phyloP scores from a whole-genome alignment of 92 coral and sea anemone genomes.

The Paragorgia papillata region DNA sequence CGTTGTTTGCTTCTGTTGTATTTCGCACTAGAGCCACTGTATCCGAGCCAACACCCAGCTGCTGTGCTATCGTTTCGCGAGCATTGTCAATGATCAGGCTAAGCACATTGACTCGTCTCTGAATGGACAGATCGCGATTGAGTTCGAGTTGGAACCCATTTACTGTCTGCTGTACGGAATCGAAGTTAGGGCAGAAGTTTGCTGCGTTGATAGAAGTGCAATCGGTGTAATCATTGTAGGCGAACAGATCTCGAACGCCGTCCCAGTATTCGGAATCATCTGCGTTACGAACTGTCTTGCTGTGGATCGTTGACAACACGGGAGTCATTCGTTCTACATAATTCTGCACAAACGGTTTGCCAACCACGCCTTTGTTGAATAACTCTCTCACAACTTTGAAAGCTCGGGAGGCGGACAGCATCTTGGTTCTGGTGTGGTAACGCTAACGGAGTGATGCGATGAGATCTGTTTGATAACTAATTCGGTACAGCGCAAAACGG shows the following conservation, averaged over 20 bases:
- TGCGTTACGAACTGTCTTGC: neutral
- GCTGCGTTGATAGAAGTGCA: constrained; percentile 69
- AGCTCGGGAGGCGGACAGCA: neutral
- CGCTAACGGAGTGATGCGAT: too few species aligned
- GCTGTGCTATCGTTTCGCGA: constrained; percentile 51
- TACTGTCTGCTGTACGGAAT: constrained; percentile 49
- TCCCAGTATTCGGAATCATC: neutral
- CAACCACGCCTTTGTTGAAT: neutral
- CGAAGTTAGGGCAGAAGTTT: constrained; percentile 49
- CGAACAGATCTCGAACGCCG: constrained; percentile 16
- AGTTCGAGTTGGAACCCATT: constrained; percentile 55
- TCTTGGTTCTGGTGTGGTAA: too few species aligned
- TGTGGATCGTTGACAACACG: neutral
- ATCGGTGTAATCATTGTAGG: constrained; percentile 50
- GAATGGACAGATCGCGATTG: constrained; percentile 69
- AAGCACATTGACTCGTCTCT: constrained; percentile 57
- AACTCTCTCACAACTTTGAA: neutral
- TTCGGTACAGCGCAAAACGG: too few species aligned
- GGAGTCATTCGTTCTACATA: neutral
- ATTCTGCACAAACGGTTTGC: neutral
- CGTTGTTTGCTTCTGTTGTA: constrained; percentile 61
- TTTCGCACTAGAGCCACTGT: constrained; percentile 54
- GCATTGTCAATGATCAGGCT: constrained; percentile 56
- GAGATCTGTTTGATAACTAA: too few species aligned
- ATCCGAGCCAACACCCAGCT: constrained; percentile 53